A percentile compares a stretch with the other conserved stretches of the same genome.
Evolutionary conservation across 2,113 vertebrate species (phyloP).

Genomic region (Aramus guarauna): DNA sequence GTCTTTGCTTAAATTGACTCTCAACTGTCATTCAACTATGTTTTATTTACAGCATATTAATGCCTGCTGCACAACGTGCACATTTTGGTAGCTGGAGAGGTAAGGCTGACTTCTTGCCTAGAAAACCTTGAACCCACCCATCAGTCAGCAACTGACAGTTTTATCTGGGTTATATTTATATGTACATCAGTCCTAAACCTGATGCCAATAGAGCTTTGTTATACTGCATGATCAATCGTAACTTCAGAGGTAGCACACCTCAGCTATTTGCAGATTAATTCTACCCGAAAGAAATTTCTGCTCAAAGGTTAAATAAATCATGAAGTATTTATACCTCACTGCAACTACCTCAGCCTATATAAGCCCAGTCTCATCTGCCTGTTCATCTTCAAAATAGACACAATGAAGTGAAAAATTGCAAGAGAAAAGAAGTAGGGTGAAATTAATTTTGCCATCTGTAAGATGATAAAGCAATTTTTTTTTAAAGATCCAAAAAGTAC

Average conservation of each 20-base stretch:
- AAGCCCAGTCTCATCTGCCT: background rate
- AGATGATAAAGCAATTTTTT: background rate
- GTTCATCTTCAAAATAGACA: background rate
- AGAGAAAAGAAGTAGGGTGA: background rate
- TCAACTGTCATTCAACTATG: background rate
- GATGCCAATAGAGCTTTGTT: background rate
- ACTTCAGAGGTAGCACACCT: background rate
- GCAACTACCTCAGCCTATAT: background rate
- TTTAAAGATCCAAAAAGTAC: background rate
- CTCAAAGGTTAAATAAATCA: conserved; percentile 52
- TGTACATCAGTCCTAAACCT: background rate
- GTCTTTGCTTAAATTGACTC: background rate
- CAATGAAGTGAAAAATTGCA: background rate
- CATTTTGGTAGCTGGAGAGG: background rate
- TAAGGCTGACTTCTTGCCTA: background rate
- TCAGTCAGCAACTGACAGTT: background rate
- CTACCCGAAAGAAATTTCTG: conserved; percentile 1
- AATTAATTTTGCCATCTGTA: conserved; percentile 11
- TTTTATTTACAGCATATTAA: background rate
- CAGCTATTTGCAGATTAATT: conserved; percentile 37
- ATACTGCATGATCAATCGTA: conserved; percentile 23
- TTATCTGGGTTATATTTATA: background rate
- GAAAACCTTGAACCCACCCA: background rate
- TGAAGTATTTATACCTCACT: background rate
- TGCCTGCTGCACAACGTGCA: background rate